phyloP scores from a whole-genome alignment of 2,113 vertebrate genomes.

The Prinia subflava region DNA sequence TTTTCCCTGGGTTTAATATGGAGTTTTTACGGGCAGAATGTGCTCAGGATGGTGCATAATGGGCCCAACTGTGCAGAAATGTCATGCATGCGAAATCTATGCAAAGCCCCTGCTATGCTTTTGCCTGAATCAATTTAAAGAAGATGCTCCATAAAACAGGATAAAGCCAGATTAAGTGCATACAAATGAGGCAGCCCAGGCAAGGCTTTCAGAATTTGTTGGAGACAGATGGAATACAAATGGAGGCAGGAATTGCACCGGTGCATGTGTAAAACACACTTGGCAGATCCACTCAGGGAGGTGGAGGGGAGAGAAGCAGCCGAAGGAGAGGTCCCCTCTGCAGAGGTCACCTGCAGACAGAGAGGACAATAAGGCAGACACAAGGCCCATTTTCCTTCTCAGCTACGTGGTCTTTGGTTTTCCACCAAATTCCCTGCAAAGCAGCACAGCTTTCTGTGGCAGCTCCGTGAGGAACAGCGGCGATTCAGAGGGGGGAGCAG shows the following conservation, averaged over 20 bases:
- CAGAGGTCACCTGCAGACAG: not conserved
- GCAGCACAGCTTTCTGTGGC: not conserved
- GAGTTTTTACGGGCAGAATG: constrained; percentile 45
- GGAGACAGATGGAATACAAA: constrained; percentile 63
- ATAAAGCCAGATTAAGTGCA: constrained; percentile 72
- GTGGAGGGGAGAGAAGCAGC: not conserved
- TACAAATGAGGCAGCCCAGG: constrained; percentile 65
- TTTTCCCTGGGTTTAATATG: constrained; percentile 14
- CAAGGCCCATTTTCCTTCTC: not conserved
- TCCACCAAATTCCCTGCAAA: not conserved
- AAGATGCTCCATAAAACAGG: constrained; percentile 69
- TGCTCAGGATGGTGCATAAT: constrained; percentile 62
- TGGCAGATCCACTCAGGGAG: not conserved
- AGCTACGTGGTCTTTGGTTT: not conserved
- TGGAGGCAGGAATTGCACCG: constrained; percentile 13
- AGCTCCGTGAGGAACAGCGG: not conserved
- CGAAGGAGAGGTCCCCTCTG: not conserved
- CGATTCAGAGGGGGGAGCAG: not conserved
- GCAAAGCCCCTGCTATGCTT: constrained; percentile 63
- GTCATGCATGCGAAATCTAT: constrained; percentile 71
- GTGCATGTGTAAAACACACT: constrained; percentile 17
- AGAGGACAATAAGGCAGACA: not conserved
- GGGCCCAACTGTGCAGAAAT: constrained; percentile 71
- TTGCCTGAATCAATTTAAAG: constrained; percentile 68
- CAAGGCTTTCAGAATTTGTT: constrained; percentile 43